Evolutionary conservation across 23 tunicate genomes (phyloP).

Genomic region (Ascidia mentula): DNA sequence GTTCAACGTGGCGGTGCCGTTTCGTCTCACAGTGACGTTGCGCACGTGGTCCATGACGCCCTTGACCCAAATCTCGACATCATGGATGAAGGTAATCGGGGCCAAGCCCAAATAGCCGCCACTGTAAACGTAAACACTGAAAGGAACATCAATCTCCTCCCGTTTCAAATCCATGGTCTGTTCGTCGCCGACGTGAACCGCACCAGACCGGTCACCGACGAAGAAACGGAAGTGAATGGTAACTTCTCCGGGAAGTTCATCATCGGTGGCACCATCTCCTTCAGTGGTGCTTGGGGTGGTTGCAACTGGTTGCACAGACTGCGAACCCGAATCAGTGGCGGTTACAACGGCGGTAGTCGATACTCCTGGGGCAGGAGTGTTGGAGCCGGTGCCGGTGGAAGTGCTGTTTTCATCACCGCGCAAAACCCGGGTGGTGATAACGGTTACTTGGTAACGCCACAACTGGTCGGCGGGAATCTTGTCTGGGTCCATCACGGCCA

Average conservation of each 20-base stretch:
- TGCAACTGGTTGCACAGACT: not conserved
- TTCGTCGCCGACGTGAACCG: constrained; percentile 22
- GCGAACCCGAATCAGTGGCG: not conserved
- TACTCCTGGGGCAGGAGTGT: not conserved
- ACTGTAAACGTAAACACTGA: constrained; percentile 20
- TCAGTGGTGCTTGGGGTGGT: not conserved
- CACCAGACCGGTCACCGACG: constrained; percentile 32
- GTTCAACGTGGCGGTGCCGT: constrained; percentile 24
- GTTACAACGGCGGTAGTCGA: not conserved
- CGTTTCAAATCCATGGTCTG: constrained; percentile 37
- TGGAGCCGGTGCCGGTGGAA: not conserved
- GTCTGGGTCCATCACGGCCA: constrained; percentile 34
- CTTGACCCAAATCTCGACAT: constrained; percentile 22
- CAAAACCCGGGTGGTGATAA: not conserved
- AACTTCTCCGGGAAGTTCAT: constrained; percentile 18
- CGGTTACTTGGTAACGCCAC: constrained; percentile 29
- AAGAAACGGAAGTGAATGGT: constrained; percentile 19
- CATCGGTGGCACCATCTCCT: not conserved
- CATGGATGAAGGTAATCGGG: constrained; percentile 29
- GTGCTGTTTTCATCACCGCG: not conserved
- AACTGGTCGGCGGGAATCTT: constrained; percentile 23
- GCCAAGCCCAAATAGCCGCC: constrained; percentile 28
- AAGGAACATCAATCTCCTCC: constrained; percentile 28
- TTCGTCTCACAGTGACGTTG: constrained; percentile 12
- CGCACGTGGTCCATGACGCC: constrained; percentile 22